Evolutionary conservation across 2,888 invertebrate species (phyloP), one percentile per base, ranked within the genome.

Genomic region (Ophioninae sp.): DNA sequence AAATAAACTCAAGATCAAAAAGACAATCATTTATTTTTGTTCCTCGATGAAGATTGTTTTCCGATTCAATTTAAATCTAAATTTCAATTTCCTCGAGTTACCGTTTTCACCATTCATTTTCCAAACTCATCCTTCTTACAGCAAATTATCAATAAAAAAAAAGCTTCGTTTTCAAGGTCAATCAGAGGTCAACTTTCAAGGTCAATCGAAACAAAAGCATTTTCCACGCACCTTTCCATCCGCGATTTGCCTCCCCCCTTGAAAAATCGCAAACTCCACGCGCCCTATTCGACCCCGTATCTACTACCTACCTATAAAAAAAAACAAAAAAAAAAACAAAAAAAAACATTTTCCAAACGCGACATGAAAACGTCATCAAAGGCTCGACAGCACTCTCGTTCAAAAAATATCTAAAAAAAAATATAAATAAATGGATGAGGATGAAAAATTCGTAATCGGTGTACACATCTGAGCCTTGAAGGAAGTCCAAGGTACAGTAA

Each of bases 371-470:
- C n/a, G 6, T 39, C 6, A 39, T 39, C 65, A 13, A n/a, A 65
- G 20, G 13, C 41, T 67, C 41, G 30, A 3, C 20, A n/a, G 17
- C 7, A 6, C 30, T 37, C 37, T 17, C 37, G 37, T 64, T 17
- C 64, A n/a, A 9, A 64, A n/a, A n/a, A n/a, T n/a, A n/a, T n/a
- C n/a, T n/a, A n/a, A n/a, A n/a, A n/a, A n/a, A n/a, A 64, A 17
- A 37, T 64, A 64, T 17, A 64, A 37, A 37, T 37, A 23, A 13
- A 23, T 63, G 63, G 44, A 23, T 68, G 68, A 51, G 51, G 22
- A 51, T 68, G 22, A 68, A 51, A 30, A 68, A 8, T 68, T 13
- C 22, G 63, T 44, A 63, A 73, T 73, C 63, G 73, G 51, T 63
- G 20, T 20, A 67, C 8, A 63, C 17, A 69, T n/a, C 17, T 69